Percentiles rank a stretch among this genome's conserved stretches.
Evolutionary conservation across 2,797 vertebrate species (phyloP).

Genomic region (Danionella dracula): DNA sequence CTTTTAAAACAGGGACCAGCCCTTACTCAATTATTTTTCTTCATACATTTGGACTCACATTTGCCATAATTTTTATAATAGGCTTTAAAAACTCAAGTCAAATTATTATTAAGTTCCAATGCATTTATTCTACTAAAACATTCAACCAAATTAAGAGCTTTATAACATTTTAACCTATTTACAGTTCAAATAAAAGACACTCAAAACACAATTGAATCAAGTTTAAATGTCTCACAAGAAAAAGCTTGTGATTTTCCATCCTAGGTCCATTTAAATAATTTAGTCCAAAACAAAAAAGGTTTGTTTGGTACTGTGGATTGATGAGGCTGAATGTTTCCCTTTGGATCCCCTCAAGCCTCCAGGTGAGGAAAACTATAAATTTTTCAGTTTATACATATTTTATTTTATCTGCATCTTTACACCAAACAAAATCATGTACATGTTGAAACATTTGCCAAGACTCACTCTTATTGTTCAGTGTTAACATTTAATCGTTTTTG

Average conservation of each 20-base stretch:
- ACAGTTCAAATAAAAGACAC: too few species aligned
- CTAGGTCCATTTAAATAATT: slow-evolving; percentile 13
- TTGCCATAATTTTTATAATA: too few species aligned
- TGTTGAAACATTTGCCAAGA: not conserved
- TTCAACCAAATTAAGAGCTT: too few species aligned
- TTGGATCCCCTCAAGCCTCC: not conserved
- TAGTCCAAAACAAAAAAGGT: not conserved
- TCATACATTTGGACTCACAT: too few species aligned
- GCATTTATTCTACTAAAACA: too few species aligned
- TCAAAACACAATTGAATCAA: too few species aligned
- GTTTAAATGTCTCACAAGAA: not conserved
- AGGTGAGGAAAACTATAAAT: slow-evolving; percentile 16
- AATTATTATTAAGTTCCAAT: too few species aligned
- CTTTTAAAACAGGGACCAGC: too few species aligned
- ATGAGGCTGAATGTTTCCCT: not conserved
- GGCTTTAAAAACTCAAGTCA: too few species aligned
- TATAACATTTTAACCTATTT: too few species aligned
- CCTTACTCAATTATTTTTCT: too few species aligned
- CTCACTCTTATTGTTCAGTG: not conserved
- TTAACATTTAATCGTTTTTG: slow-evolving; percentile 3
- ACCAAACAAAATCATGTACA: not conserved
- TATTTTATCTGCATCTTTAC: not conserved
- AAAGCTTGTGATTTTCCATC: not conserved
- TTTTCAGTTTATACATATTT: not conserved
- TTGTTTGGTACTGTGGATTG: not conserved